A percentile compares a stretch with the other conserved stretches of the same genome.
Conservation (phyloP, 92 coral and sea anemone genomes). For the Bergia puertoricense region DNA sequence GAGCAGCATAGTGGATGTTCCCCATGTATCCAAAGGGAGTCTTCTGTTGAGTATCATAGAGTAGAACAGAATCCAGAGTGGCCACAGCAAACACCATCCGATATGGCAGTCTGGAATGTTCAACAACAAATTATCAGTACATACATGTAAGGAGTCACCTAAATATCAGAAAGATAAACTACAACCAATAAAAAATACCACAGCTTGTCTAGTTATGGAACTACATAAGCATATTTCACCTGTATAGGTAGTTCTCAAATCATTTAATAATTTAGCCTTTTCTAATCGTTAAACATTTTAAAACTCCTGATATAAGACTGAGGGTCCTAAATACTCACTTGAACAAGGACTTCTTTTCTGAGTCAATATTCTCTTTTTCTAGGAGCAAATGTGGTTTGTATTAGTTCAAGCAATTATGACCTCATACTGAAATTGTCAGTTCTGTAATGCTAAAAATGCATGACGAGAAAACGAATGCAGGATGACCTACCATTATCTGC, state of each 20-base stretch:
- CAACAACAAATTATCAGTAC: too few relatives aligned
- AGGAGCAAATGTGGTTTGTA: not conserved
- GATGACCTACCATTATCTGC: conserved; percentile 36
- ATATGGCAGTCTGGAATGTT: conserved; percentile 75
- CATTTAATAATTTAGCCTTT: too few relatives aligned
- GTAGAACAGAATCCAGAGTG: conserved; percentile 80
- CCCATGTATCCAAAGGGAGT: conserved; percentile 82
- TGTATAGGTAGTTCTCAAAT: too few relatives aligned
- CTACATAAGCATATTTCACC: too few relatives aligned
- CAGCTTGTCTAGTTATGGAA: too few relatives aligned
- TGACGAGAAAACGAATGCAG: not conserved
- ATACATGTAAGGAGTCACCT: too few relatives aligned
- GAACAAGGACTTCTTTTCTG: conserved; percentile 41
- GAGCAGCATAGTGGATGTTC: conserved; percentile 91
- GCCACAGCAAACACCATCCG: conserved; percentile 97
- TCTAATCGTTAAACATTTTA: too few relatives aligned
- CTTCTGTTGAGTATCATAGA: conserved; percentile 91
- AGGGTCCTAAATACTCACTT: conserved; percentile 45
- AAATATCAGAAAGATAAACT: not conserved
- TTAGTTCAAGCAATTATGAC: not conserved
- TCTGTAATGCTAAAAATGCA: not conserved
- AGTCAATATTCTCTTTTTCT: conserved; percentile 21
- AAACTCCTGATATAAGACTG: too few relatives aligned
- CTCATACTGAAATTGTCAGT: not conserved
- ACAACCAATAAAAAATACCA: too few relatives aligned